A percentile compares a stretch with the other conserved stretches of the same genome.
Evolutionary conservation across 2,888 invertebrate species (phyloP).

Genomic region (Drosophila kuntzei): DNA sequence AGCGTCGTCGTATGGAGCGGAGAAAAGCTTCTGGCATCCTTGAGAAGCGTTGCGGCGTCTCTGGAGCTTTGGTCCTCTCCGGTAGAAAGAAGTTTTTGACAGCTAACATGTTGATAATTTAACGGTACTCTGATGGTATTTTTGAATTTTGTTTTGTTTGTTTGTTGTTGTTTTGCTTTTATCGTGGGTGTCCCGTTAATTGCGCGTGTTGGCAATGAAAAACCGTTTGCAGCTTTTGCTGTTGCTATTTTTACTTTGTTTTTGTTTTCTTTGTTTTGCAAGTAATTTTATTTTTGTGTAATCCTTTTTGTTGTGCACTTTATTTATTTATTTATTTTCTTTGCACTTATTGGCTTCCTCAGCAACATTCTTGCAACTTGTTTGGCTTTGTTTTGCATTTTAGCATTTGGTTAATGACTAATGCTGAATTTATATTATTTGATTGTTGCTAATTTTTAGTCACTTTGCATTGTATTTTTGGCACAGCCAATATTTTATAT

Average conservation of each 20-base stretch:
- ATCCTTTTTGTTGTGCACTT: slow-evolving; percentile 54
- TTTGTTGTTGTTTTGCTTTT: slow-evolving; percentile 21
- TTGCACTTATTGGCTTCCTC: slow-evolving; percentile 69
- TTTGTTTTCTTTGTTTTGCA: slow-evolving; percentile 26
- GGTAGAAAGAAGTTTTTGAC: slow-evolving; percentile 92
- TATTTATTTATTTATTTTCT: slow-evolving; percentile 38
- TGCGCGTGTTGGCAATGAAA: slow-evolving; percentile 72
- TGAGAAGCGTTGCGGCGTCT: slow-evolving; percentile 87
- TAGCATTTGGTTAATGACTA: slow-evolving; percentile 41
- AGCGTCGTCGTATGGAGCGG: slow-evolving; percentile 90
- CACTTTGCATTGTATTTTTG: slow-evolving; percentile 52
- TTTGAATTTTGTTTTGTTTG: slow-evolving; percentile 7
- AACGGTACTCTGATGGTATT: slow-evolving; percentile 20
- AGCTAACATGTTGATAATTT: slow-evolving; percentile 87
- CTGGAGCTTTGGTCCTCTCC: slow-evolving; percentile 86
- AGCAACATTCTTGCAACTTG: slow-evolving; percentile 58
- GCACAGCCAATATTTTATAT: slow-evolving; percentile 22
- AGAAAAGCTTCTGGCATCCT: slow-evolving; percentile 91
- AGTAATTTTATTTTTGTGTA: slow-evolving; percentile 46
- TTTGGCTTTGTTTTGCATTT: slow-evolving; percentile 60
- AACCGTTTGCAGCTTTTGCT: slow-evolving; percentile 36
- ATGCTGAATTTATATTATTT: slow-evolving; percentile 26
- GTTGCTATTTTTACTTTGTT: slow-evolving; percentile 55
- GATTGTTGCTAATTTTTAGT: slow-evolving; percentile 40
- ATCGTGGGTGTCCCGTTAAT: slow-evolving; percentile 29